phyloP scores from a whole-genome alignment of 2,113 vertebrate species.

The Cairina moschata region DNA sequence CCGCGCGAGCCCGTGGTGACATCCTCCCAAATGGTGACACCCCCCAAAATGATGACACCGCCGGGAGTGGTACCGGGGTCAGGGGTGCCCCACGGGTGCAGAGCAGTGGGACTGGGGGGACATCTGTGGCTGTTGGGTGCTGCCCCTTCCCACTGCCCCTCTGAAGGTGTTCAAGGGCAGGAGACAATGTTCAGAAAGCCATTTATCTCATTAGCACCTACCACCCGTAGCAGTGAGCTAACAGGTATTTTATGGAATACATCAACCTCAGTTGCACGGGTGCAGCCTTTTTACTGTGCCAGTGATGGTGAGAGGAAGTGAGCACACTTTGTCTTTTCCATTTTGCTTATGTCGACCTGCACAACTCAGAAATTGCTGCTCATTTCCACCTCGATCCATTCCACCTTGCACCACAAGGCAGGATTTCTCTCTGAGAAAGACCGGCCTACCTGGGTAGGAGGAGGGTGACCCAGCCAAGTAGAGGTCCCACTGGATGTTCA shows the following conservation, averaged over 20 bases:
- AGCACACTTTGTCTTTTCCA: neutral
- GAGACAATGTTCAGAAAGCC: neutral
- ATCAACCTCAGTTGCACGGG: neutral
- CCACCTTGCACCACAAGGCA: neutral
- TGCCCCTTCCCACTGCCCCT: neutral
- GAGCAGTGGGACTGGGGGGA: neutral
- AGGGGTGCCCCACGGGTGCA: no score
- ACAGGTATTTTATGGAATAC: neutral
- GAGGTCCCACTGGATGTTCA: accelerated
- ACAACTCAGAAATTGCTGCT: neutral
- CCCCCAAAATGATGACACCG: no score
- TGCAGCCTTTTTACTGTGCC: neutral
- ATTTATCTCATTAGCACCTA: neutral
- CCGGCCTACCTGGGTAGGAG: neutral
- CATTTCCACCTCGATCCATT: neutral
- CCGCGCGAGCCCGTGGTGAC: neutral
- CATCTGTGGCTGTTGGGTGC: neutral
- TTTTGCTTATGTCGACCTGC: neutral
- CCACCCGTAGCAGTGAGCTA: neutral
- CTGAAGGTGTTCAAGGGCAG: neutral
- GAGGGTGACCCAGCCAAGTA: accelerated
- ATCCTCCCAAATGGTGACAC: no score
- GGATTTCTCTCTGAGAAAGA: neutral
- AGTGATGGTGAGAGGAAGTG: neutral
- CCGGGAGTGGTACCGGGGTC: no score